Base-by-base conservation (phyloP, 2,797 vertebrate species). In the Chiroxiphia lanceolata region DNA sequence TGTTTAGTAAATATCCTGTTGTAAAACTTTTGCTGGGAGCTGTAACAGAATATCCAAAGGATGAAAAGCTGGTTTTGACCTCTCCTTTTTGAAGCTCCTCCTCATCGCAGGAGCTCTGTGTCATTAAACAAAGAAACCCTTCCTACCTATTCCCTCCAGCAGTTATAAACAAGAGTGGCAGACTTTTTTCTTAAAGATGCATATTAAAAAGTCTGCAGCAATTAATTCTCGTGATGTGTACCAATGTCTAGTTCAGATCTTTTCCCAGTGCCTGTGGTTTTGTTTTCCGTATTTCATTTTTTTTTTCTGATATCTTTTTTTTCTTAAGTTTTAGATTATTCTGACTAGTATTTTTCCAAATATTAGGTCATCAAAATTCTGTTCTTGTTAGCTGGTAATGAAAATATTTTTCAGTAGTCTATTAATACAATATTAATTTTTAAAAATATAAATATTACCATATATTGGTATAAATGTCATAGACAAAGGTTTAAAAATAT, bases 41-140 rank as follows among this genome's bases (percentile, higher is more conserved):
- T 89, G 54, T 15, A 53, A 59, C 3, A 76, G 59, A 67, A 36
- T 36, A 93, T 72, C 77, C 74, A 51, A 45, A 84, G 64, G 77
- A 95, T 93, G 74, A 89, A 90, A 96, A 90, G 74, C 59, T 89
- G 47, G 6, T 93, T 93, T 59, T 93, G 94, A 84, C 90, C 63
- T 75, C 74, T 87, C 45, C n/a, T 92, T 82, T 82, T 67, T 51
- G 64, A 23, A 84, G 77, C 88, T 93, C 45, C 83, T 88, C 83
- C 86, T 94, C 2, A 3, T 87, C 81, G 88, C 83, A 91, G 93
- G 87, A 91, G 94, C 84, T 78, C 50, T 75, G 31, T 92, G 68
- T 85, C 48, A 27, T 92, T 78, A 63, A 93, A 93, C 88, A 94
- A 93, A 95, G 72, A 77, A 94, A 82, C 34, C 13, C 29, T 90